Conservation (phyloP, 2,888 invertebrate species). For the Parnassius glacialis region DNA sequence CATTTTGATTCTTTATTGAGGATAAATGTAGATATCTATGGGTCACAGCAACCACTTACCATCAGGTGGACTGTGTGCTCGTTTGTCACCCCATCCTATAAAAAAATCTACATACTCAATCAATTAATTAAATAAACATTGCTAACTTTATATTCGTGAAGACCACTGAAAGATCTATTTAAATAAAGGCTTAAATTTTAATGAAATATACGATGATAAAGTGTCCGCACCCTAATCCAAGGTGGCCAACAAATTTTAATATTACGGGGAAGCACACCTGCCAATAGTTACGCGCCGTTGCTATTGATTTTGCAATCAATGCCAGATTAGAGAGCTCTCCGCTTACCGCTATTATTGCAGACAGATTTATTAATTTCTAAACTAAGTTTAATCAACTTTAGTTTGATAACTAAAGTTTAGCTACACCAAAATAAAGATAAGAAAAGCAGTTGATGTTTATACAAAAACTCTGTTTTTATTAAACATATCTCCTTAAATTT, state of each 20-base stretch:
- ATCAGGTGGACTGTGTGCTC: too few species aligned
- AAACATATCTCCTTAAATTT: too few species aligned
- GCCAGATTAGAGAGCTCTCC: constrained; percentile 58
- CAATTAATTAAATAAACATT: constrained; percentile 17
- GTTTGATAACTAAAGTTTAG: constrained; percentile 9
- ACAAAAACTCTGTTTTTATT: too few species aligned
- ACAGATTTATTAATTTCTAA: constrained; percentile 57
- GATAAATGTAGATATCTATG: too few species aligned
- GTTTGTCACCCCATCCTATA: too few species aligned
- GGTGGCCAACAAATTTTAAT: constrained; percentile 59
- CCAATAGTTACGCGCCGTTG: constrained; percentile 55
- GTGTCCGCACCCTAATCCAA: constrained; percentile 52
- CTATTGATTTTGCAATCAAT: constrained; percentile 77
- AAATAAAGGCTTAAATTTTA: constrained; percentile 47
- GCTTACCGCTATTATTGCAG: constrained; percentile 48
- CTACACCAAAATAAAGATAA: not conserved
- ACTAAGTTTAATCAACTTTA: constrained; percentile 20
- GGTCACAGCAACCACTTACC: too few species aligned
- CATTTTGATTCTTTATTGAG: too few species aligned
- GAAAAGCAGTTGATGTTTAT: not conserved
- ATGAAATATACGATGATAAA: constrained; percentile 55
- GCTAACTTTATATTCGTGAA: constrained; percentile 18
- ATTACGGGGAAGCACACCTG: constrained; percentile 57
- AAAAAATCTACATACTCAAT: too few species aligned
- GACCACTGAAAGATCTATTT: constrained; percentile 30